phyloP scores from a whole-genome alignment of 2,888 invertebrate species.

The Ornithoptera priamus region DNA sequence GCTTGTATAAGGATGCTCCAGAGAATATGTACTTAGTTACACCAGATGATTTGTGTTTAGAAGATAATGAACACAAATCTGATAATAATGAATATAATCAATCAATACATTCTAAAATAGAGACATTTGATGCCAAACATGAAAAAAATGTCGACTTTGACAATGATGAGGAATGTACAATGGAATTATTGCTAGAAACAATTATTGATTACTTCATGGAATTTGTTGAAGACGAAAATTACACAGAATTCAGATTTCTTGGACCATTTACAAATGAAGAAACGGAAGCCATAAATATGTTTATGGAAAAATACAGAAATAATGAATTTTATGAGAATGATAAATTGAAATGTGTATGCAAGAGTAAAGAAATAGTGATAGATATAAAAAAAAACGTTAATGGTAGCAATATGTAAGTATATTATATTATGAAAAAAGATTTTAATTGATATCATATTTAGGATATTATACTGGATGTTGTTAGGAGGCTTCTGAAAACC shows the following conservation, averaged over 20 bases:
- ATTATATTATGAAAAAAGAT: background rate
- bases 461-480: too few relatives aligned
- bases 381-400: conserved; percentile 42
- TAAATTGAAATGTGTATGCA: conserved; percentile 34
- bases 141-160: conserved; percentile 30
- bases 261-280: conserved; percentile 48
- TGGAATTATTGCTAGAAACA: conserved; percentile 30
- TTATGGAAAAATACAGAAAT: conserved; percentile 40
- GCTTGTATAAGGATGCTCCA: conserved; percentile 54
- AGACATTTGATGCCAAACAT: conserved; percentile 1
- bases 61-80: conserved; percentile 25
- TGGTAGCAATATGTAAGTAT: conserved; percentile 51
- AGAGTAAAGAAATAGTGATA: conserved; percentile 32
- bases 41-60: conserved; percentile 47
- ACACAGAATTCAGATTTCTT: conserved; percentile 52
- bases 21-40: conserved; percentile 50
- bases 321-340: conserved; percentile 24
- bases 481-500: too few relatives aligned
- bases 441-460: too few relatives aligned
- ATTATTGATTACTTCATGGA: conserved; percentile 49
- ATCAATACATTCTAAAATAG: background rate
- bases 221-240: conserved; percentile 39
- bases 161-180: conserved; percentile 30
- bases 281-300: conserved; percentile 40
- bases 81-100: background rate